Conservation (phyloP, 2,113 vertebrate genomes). For the Microtus oregoni region DNA sequence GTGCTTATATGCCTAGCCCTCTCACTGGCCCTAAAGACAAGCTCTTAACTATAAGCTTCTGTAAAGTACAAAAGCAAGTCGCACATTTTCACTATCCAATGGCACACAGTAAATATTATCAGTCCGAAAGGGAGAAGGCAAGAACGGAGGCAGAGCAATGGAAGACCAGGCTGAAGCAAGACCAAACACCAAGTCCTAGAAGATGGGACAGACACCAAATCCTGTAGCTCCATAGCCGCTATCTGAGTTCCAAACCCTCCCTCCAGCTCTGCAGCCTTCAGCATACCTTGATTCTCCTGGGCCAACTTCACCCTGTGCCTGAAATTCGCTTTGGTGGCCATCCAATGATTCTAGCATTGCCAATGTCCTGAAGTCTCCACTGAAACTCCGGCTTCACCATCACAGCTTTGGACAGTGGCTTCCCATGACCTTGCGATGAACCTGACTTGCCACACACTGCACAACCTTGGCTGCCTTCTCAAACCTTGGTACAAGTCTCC, state of each 20-base stretch:
- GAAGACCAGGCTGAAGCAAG: not conserved
- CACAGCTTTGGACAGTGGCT: not conserved
- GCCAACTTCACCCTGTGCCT: not conserved
- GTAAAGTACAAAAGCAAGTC: not conserved
- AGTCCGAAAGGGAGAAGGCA: too few species aligned
- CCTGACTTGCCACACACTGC: too few species aligned
- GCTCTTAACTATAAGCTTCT: not conserved
- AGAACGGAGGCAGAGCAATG: not conserved
- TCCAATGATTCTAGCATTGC: not conserved
- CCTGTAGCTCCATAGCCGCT: not conserved
- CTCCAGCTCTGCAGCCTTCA: not conserved
- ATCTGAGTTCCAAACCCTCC: not conserved
- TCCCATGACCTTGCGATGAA: not conserved
- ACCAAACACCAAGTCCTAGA: not conserved
- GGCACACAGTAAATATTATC: not conserved
- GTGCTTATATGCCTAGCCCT: not conserved
- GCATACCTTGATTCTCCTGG: not conserved
- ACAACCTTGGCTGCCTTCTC: not conserved
- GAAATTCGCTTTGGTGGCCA: not conserved
- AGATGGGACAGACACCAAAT: not conserved
- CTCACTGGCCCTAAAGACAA: not conserved
- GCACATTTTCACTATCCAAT: not conserved
- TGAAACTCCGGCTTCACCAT: not conserved
- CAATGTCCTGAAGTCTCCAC: not conserved
- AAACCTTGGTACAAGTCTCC: not conserved